Percentiles rank a stretch among this genome's conserved stretches.
Evolutionary conservation across 1,140 invertebrate genomes (phyloP).

Genomic region (Ips nitidus): DNA sequence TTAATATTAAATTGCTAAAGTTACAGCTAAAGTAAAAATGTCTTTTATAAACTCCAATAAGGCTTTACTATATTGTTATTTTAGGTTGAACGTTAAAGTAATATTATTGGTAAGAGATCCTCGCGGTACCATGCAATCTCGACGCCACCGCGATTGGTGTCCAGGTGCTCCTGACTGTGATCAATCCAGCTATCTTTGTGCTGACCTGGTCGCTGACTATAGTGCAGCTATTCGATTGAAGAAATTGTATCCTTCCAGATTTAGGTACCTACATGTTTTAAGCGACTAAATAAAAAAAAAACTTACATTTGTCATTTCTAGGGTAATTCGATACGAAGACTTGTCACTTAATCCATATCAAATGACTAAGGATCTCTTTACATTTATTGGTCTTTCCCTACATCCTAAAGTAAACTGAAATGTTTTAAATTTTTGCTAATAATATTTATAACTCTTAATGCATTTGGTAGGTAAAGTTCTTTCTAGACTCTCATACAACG

Average conservation of each 20-base stretch:
- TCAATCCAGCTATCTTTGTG: conserved; percentile 72
- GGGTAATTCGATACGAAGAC: conserved; percentile 82
- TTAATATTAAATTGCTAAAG: too few relatives aligned
- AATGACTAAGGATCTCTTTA: conserved; percentile 69
- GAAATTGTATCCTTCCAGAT: conserved; percentile 67
- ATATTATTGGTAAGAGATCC: conserved; percentile 82
- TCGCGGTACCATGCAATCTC: conserved; percentile 80
- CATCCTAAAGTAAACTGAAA: conserved; percentile 52
- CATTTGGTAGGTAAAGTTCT: conserved; percentile 61
- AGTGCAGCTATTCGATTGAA: conserved; percentile 69
- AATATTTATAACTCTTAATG: not conserved
- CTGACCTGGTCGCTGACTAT: conserved; percentile 81
- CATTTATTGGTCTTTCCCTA: conserved; percentile 75
- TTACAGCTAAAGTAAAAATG: not conserved
- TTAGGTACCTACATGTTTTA: conserved; percentile 59
- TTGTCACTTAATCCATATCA: conserved; percentile 74
- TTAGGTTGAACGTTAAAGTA: conserved; percentile 73
- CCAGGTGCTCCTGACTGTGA: conserved; percentile 79
- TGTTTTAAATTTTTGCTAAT: not conserved
- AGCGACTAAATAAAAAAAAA: conserved; percentile 25
- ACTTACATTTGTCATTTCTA: conserved; percentile 50
- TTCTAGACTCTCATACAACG: conserved; percentile 80
- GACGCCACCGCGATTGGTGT: conserved; percentile 83
- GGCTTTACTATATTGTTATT: conserved; percentile 32
- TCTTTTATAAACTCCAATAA: not conserved